Evolutionary conservation across 2,888 invertebrate species (phyloP).

Genomic region (Tenodera sinensis): DNA sequence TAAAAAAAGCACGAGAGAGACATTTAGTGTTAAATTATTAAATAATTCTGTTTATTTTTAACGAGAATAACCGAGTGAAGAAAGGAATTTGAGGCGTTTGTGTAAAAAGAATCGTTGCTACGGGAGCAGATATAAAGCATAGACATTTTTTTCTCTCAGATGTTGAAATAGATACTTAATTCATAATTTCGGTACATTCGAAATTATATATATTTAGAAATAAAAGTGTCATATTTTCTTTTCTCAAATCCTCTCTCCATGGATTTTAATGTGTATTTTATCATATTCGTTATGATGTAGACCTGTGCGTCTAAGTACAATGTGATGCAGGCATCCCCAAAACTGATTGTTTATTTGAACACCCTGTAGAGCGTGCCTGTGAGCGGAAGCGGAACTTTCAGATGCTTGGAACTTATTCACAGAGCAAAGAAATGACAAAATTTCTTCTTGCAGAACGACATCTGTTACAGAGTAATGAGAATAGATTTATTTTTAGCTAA

Average conservation of each 20-base stretch:
- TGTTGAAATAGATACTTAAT: background rate
- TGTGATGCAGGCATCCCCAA: background rate
- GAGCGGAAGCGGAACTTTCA: background rate
- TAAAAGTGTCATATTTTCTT: constrained; percentile 9
- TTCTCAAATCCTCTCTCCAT: background rate
- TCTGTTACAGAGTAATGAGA: background rate
- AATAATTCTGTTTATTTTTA: background rate
- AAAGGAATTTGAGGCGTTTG: background rate
- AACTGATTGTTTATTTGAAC: background rate
- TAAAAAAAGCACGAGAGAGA: background rate
- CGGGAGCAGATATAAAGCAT: background rate
- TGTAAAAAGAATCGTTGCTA: background rate
- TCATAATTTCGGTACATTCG: constrained; percentile 16
- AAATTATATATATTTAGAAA: constrained; percentile 16
- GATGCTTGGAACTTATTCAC: background rate
- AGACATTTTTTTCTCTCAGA: background rate
- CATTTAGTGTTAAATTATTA: background rate
- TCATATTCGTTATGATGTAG: background rate
- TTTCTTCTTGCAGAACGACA: background rate
- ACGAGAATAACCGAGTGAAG: background rate
- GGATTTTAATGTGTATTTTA: background rate
- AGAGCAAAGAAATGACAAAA: background rate
- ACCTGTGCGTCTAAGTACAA: background rate
- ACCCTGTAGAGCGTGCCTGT: background rate
- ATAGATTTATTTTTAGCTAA: background rate